Evolutionary conservation across 2,113 vertebrate genomes (phyloP).

Genomic region (Vanacampus margaritifer): DNA sequence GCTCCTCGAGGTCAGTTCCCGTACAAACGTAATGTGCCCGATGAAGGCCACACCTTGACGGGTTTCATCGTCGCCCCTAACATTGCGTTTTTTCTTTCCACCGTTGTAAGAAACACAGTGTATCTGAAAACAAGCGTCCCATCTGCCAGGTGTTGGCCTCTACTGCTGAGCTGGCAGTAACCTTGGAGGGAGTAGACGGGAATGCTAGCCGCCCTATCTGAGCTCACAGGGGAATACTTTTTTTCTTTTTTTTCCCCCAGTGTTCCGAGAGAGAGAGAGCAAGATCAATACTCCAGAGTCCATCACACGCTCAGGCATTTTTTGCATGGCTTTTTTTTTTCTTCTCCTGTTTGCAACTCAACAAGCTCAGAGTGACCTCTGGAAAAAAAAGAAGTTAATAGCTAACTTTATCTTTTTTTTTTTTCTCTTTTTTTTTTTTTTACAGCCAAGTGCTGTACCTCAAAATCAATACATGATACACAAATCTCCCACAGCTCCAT

Average conservation of each 20-base stretch:
- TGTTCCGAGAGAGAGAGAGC: conserved; percentile 31
- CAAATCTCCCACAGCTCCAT: conserved; percentile 70
- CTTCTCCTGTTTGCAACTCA: conserved; percentile 51
- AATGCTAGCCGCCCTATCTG: conserved; percentile 63
- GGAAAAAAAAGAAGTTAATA: conserved; percentile 64
- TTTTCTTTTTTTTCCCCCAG: conserved; percentile 26
- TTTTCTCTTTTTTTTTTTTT: conserved; percentile 70
- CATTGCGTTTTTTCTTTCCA: background rate
- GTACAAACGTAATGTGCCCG: background rate
- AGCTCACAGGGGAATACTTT: conserved; percentile 57
- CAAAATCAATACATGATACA: conserved; percentile 74
- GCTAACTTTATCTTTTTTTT: conserved; percentile 73
- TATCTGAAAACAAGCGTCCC: conserved; percentile 53
- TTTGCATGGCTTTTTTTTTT: conserved; percentile 10
- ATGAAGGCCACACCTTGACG: background rate
- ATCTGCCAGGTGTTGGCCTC: conserved; percentile 69
- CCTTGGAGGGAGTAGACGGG: conserved; percentile 72
- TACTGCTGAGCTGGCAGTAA: conserved; percentile 51
- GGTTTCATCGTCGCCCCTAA: background rate
- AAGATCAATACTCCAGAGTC: conserved; percentile 75
- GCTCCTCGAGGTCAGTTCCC: background rate
- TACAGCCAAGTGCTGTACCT: conserved; percentile 72
- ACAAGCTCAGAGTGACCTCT: conserved; percentile 61
- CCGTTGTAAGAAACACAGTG: conserved; percentile 19
- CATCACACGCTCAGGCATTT: conserved; percentile 58